Conservation (phyloP, 2,113 vertebrate genomes). For the Sylvilagus bachmani region DNA sequence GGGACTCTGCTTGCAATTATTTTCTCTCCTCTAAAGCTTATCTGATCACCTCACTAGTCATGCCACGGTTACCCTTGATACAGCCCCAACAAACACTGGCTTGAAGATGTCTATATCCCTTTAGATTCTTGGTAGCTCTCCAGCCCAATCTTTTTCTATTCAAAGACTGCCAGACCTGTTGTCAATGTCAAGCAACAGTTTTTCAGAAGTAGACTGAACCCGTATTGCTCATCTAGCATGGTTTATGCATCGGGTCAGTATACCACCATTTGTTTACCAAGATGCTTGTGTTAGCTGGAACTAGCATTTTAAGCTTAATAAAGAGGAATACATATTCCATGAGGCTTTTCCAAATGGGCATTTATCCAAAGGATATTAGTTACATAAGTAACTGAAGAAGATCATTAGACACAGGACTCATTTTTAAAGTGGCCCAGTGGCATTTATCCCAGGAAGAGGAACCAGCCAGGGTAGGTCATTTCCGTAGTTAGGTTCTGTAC, state of each 20-base stretch:
- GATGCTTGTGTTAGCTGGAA: not conserved
- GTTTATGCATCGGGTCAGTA: not conserved
- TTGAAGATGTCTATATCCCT: not conserved
- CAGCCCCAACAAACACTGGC: not conserved
- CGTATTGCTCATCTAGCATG: not conserved
- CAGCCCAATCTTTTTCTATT: constrained; percentile 41
- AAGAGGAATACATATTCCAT: not conserved
- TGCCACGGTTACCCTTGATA: constrained; percentile 28
- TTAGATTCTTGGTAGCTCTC: constrained; percentile 54
- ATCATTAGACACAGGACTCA: constrained; percentile 30
- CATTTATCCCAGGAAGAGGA: constrained; percentile 38
- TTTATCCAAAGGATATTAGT: constrained; percentile 47
- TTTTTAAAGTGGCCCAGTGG: constrained; percentile 61
- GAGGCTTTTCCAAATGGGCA: constrained; percentile 50
- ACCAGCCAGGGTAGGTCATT: not conserved
- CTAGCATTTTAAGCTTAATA: constrained; percentile 48
- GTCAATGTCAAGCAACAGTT: not conserved
- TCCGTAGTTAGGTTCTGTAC: not conserved
- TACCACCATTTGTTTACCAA: not conserved
- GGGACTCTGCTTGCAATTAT: constrained; percentile 15
- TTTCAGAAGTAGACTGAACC: not conserved
- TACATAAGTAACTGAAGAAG: constrained; percentile 41
- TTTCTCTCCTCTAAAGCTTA: constrained; percentile 51
- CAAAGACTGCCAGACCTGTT: not conserved
- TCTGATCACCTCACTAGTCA: not conserved